Base-by-base conservation (phyloP, 2,888 invertebrate genomes). In the Drosophila neutralis region DNA sequence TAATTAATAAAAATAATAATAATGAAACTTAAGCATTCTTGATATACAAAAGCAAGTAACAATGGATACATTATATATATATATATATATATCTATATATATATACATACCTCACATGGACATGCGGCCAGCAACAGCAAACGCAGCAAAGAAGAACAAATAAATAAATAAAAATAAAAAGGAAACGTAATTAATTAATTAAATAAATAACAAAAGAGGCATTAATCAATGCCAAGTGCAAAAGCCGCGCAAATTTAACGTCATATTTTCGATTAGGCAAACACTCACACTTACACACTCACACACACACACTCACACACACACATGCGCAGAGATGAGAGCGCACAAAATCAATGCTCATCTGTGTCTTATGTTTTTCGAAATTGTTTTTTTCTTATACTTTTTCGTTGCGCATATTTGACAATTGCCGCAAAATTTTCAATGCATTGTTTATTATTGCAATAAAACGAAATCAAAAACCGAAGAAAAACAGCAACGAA, bases 191-290 rank as follows among this genome's bases (percentile, higher is more conserved):
- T 67, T 80, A 75, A 80, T 67, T 59, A 78, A 65, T 73, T 69
- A 67, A 70, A 59, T 40, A 75, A 51, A n/a, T n/a, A 36, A 68
- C 51, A 69, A 61, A 61, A 68, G 31, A 72, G 68, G 62, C 78
- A 83, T 80, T 83, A 80, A 80, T 80, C 80, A 80, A 80, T 83
- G 83, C 76, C 83, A 83, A 69, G 52, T 69, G 80, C 83, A 83
- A 69, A 80, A 72, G 69, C 62, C 77, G 80, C 83, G 81, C 61
- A 68, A 58, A 62, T 64, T 65, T 42, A 81, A 65, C 81, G 81
- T 51, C 61, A 76, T 75, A 64, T 71, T 72, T 80, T 64, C 64
- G 68, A 65, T 77, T 66, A 66, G 65, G 51, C 69, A 64, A 31
- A 70, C 42, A 64, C 27, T 29, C 13, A 62, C 24, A 65, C 45